Conservation (phyloP, 2,888 invertebrate genomes). For the Andrena fulva region DNA sequence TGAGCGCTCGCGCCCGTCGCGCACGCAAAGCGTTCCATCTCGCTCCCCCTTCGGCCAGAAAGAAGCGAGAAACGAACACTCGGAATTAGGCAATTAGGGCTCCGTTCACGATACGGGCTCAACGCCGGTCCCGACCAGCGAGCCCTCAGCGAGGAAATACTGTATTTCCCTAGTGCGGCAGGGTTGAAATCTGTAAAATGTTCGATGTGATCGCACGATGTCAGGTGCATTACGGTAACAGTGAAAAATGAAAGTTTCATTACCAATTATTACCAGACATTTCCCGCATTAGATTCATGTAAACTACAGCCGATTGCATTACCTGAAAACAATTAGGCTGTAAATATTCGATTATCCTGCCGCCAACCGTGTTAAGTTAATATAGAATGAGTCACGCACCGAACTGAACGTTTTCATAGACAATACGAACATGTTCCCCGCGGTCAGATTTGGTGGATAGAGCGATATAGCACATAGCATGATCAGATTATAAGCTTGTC, state of each 20-base stretch:
- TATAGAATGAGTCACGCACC: neutral
- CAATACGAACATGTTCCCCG: conserved; percentile 74
- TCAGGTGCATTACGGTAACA: too few relatives aligned
- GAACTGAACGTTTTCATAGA: conserved; percentile 70
- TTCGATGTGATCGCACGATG: neutral
- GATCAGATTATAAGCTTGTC: conserved; percentile 62
- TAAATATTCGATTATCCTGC: neutral
- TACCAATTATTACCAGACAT: neutral
- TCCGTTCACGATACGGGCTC: too few relatives aligned
- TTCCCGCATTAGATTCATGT: conserved; percentile 5
- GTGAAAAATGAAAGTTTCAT: neutral
- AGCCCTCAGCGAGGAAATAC: too few relatives aligned
- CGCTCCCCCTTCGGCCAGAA: too few relatives aligned
- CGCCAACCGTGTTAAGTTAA: neutral
- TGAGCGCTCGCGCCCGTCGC: too few relatives aligned
- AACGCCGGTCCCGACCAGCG: too few relatives aligned
- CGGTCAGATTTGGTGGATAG: conserved; percentile 71
- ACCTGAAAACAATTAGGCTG: conserved; percentile 2
- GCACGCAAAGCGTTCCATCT: too few relatives aligned
- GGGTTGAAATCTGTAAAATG: neutral
- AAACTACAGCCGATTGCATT: neutral
- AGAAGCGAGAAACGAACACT: too few relatives aligned
- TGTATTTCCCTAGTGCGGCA: neutral
- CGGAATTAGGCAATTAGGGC: too few relatives aligned
- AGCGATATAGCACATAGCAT: conserved; percentile 68